A percentile compares a stretch with the other conserved stretches of the same genome.
Evolutionary conservation across 2,113 vertebrate genomes (phyloP).

Genomic region (Halichoerus grypus): DNA sequence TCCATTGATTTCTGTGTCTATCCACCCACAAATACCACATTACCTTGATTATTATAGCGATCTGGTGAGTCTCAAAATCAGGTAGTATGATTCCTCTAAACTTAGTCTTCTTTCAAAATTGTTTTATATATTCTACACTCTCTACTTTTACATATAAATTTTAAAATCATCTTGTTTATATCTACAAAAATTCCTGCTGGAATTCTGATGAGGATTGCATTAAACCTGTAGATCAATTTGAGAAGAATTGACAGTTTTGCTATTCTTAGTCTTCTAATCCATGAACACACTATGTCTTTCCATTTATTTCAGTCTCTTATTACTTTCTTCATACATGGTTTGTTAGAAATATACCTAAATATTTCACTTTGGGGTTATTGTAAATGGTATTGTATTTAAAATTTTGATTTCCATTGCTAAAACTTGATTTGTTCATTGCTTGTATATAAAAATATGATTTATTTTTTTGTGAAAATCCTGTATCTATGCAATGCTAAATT

Average conservation of each 20-base stretch:
- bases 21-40: not conserved
- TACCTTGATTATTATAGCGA: not conserved
- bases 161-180: not conserved
- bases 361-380: not conserved
- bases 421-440: not conserved
- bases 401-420: not conserved
- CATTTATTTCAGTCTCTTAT: not conserved
- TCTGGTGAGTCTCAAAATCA: not conserved
- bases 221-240: not conserved
- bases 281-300: not conserved
- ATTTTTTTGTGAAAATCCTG: not conserved
- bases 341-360: not conserved
- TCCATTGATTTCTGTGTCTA: not conserved
- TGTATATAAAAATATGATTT: not conserved
- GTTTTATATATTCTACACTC: not conserved
- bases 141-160: not conserved
- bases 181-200: not conserved
- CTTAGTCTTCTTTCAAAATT: not conserved
- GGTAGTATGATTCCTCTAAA: not conserved
- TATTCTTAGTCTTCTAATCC: not conserved
- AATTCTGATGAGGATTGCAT: not conserved
- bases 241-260: not conserved
- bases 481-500: not conserved
- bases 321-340: not conserved
- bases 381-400: not conserved